Base-by-base conservation (phyloP, 2,797 vertebrate species). In the Syndactyla subalaris region DNA sequence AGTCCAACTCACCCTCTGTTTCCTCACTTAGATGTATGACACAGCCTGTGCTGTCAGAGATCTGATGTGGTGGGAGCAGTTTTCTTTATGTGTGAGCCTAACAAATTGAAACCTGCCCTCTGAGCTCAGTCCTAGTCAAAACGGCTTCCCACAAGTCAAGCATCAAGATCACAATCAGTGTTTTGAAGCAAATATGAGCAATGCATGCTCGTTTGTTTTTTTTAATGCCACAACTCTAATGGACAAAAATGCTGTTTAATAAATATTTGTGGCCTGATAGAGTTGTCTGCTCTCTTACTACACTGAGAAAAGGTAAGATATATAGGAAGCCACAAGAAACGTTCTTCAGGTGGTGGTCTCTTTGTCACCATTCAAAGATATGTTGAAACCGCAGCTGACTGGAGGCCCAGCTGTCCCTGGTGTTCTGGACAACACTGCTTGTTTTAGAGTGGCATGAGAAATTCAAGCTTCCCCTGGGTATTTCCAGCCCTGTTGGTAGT, bases 1-100 rank as follows among this genome's bases (percentile, higher is more conserved):
- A 93, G 86, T 92, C 95, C 68, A 0, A 85, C 74, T 89, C 86
- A 43, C 39, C 52, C 92, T 87, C 90, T 89, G 61, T 75, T 93
- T 88, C 91, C 85, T 82, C 61, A 76, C 85, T 95, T 48, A 94
- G 90, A 95, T 94, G 93, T 54, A 78, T 57, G 94, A 91, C 88
- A 85, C 87, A 52, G 27, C 36, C 73, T 73, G 76, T 92, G 38
- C 79, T 92, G 85, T 88, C 84, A 76, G 88, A 75, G 74, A 89
- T 73, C 86, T 87, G 83, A 87, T 79, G 85, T 84, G 57, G 74
- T 67, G 70, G 80, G 34, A 93, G 70, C 45, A 92, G 17, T 70
- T 81, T 66, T 78, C 58, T 41, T 55, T 59, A 21, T 7, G 8
- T 45, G 41, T 38, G 62, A 94, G 79, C n/a, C 76, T 52, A 52